A percentile compares a stretch with the other conserved stretches of the same genome.
Evolutionary conservation across 2,113 vertebrate genomes (phyloP).

Genomic region (Myanophis thanlyinensis): DNA sequence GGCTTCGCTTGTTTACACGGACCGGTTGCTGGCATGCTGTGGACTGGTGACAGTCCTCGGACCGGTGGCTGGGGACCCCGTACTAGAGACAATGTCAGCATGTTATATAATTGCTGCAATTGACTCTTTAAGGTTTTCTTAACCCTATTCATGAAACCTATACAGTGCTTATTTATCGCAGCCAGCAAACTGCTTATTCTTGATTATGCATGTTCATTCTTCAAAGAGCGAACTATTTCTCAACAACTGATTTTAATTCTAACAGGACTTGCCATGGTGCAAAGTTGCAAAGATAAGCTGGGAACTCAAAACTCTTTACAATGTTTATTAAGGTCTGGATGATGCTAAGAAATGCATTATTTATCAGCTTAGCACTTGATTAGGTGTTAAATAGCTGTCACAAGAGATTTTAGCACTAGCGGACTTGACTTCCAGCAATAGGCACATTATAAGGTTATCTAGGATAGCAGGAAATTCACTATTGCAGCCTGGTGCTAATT

Average conservation of each 20-base stretch:
- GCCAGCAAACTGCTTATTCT: constrained; percentile 25
- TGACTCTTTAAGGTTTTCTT: constrained; percentile 21
- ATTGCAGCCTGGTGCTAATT: background rate
- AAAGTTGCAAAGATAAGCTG: constrained; percentile 36
- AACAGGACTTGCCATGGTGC: constrained; percentile 12
- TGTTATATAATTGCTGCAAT: constrained; percentile 18
- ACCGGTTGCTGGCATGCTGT: too few species aligned
- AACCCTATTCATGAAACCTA: background rate
- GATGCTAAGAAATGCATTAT: constrained; percentile 50
- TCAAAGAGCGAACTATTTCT: constrained; percentile 41
- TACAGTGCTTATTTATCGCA: background rate
- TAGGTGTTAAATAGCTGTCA: constrained; percentile 48
- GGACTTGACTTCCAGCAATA: constrained; percentile 26
- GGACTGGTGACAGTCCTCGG: too few species aligned
- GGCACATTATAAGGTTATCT: background rate
- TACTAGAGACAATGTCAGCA: background rate
- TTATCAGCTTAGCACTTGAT: constrained; percentile 42
- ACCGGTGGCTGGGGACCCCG: too few species aligned
- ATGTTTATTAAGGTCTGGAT: constrained; percentile 52
- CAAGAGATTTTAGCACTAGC: constrained; percentile 52
- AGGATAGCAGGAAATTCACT: background rate
- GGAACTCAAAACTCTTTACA: constrained; percentile 39
- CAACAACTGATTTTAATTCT: constrained; percentile 40
- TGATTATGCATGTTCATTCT: constrained; percentile 14
- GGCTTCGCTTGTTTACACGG: too few species aligned